Conservation (phyloP, 2,888 invertebrate species). For the Orthosia cruda region DNA sequence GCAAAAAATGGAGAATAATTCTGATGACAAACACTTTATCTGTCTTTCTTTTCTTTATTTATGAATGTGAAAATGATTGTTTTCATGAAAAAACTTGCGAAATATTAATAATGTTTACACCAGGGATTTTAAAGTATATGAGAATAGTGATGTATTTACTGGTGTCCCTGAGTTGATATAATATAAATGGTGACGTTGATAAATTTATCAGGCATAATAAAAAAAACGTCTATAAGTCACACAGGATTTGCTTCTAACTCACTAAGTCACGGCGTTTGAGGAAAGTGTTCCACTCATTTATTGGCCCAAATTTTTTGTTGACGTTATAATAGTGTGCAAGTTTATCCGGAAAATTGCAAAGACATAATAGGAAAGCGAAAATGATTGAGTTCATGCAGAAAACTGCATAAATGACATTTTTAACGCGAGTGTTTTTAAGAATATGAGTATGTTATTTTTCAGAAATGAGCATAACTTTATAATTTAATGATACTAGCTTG, state of each 20-base stretch:
- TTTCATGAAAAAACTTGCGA: too few relatives aligned
- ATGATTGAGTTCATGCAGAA: not conserved
- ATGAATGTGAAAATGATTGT: too few relatives aligned
- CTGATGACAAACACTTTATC: too few relatives aligned
- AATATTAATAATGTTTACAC: too few relatives aligned
- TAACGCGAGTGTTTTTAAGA: too few relatives aligned
- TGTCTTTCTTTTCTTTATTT: too few relatives aligned
- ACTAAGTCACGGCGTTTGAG: conserved; percentile 26
- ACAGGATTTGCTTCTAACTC: conserved; percentile 46
- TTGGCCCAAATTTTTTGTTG: conserved; percentile 1
- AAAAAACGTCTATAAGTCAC: conserved; percentile 66
- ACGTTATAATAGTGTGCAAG: not conserved
- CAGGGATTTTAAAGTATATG: too few relatives aligned
- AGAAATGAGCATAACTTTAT: too few relatives aligned
- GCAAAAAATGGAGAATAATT: too few relatives aligned
- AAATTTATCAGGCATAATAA: conserved; percentile 78
- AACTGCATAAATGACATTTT: too few relatives aligned
- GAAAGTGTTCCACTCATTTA: conserved; percentile 21
- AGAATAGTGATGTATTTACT: conserved; percentile 84
- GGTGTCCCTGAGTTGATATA: conserved; percentile 89
- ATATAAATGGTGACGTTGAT: conserved; percentile 90
- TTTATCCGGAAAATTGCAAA: not conserved
- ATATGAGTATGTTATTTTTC: too few relatives aligned
- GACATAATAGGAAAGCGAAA: not conserved
- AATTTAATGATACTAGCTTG: too few relatives aligned